phyloP scores from a whole-genome alignment of 1,140 invertebrate genomes.

The Drosophila parvula region DNA sequence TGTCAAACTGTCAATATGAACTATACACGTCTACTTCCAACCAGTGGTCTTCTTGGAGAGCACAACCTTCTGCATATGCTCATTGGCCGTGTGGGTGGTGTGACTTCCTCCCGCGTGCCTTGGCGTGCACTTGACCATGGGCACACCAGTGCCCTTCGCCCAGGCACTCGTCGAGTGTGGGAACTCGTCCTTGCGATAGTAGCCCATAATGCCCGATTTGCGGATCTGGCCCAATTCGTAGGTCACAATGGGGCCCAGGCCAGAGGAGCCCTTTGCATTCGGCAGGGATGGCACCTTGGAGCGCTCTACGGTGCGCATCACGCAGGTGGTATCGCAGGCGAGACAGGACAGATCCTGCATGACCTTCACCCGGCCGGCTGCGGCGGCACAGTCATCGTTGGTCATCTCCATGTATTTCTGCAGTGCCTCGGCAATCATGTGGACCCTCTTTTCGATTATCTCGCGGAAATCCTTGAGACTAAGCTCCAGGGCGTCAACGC shows the following conservation, averaged over 20 bases:
- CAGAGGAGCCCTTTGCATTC: conserved; percentile 84
- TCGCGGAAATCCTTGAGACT: conserved; percentile 88
- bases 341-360: conserved; percentile 89
- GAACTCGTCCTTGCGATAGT: conserved; percentile 78
- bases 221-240: conserved; percentile 87
- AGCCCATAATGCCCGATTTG: conserved; percentile 76
- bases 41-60: conserved; percentile 61
- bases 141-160: conserved; percentile 36
- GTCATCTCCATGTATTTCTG: conserved; percentile 84
- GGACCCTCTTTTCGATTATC: conserved; percentile 87
- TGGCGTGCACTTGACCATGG: conserved; percentile 86
- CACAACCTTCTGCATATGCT: conserved; percentile 84
- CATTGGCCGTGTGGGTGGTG: conserved; percentile 88
- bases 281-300: conserved; percentile 84
- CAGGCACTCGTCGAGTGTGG: conserved; percentile 66
- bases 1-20: too few relatives aligned
- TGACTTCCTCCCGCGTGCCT: conserved; percentile 90
- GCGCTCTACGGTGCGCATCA: conserved; percentile 87
- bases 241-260: conserved; percentile 87
- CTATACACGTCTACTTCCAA: conserved; percentile 36
- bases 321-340: conserved; percentile 89
- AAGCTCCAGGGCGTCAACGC: conserved; percentile 88
- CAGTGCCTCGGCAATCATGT: conserved; percentile 87
- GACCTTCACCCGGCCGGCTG: conserved; percentile 87
- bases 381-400: conserved; percentile 87